phyloP scores from a whole-genome alignment of 2,888 invertebrate species.

The Cordilura impudica region DNA sequence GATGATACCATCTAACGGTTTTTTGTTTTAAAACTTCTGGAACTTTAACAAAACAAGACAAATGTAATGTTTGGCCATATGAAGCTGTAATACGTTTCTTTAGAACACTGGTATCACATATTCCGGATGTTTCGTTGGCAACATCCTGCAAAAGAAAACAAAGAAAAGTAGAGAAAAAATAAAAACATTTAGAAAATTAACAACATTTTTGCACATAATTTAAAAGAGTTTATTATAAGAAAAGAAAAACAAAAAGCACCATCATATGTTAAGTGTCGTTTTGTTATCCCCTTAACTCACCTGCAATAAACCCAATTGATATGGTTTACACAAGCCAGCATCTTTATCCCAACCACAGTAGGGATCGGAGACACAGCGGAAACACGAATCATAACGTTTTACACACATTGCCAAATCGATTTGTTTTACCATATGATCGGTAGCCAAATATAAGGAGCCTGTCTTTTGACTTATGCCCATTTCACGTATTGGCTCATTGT shows the following conservation, averaged over 20 bases:
- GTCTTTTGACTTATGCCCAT: constrained; percentile 93
- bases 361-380: constrained; percentile 95
- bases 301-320: constrained; percentile 86
- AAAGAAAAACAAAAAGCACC: background rate
- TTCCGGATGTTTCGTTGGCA: constrained; percentile 92
- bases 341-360: constrained; percentile 98
- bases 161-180: constrained; percentile 21
- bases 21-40: constrained; percentile 90
- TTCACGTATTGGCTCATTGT: constrained; percentile 90
- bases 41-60: constrained; percentile 94
- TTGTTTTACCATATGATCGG: constrained; percentile 92
- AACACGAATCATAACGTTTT: constrained; percentile 93
- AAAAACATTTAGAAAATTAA: background rate
- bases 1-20: constrained; percentile 92
- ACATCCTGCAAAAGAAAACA: constrained; percentile 88
- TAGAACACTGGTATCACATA: constrained; percentile 92
- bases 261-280: background rate
- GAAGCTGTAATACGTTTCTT: constrained; percentile 93
- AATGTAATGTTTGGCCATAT: constrained; percentile 94
- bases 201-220: constrained; percentile 61
- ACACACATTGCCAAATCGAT: constrained; percentile 94
- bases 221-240: background rate
- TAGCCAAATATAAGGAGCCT: constrained; percentile 92
- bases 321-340: constrained; percentile 90
- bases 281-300: constrained; percentile 60